Percentiles rank a stretch among this genome's conserved stretches.
These are phyloP conservation scores for Sebastes itinus DNA, from an alignment of 2,797 vertebrate species.

Conservation along the genomic window DNA sequence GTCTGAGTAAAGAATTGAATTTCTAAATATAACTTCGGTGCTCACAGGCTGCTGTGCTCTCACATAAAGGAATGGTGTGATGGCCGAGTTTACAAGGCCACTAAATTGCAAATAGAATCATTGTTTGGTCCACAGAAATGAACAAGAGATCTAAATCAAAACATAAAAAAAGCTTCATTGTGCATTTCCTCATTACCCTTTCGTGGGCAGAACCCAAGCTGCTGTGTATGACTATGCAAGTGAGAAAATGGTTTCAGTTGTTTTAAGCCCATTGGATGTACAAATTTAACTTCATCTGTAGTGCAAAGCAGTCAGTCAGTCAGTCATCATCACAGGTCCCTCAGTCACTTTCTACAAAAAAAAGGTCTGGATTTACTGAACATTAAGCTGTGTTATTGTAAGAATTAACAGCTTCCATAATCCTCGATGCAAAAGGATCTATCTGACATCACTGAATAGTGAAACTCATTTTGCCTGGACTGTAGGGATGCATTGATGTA, in stretches of 20 bases:
- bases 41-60: slow-evolving; percentile 50
- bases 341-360: not conserved
- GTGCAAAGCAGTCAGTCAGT: not conserved
- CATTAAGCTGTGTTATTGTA: not conserved
- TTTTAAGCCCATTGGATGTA: not conserved
- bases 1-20: slow-evolving; percentile 79
- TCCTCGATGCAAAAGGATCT: not conserved
- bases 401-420: not conserved
- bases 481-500: not conserved
- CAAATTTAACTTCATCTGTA: not conserved
- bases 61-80: slow-evolving; percentile 56
- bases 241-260: not conserved
- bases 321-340: not conserved
- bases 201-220: not conserved
- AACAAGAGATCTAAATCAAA: slow-evolving; percentile 44
- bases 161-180: slow-evolving; percentile 15
- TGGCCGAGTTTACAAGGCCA: slow-evolving; percentile 53
- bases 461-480: not conserved
- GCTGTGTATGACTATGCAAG: not conserved
- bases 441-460: not conserved
- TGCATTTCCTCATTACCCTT: slow-evolving; percentile 33
- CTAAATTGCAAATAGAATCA: slow-evolving; percentile 58
- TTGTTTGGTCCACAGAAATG: slow-evolving; percentile 39
- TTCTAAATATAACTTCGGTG: slow-evolving; percentile 74
- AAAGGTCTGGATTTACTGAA: not conserved